phyloP scores from a whole-genome alignment of 2,888 invertebrate species.

The Pachymerium ferrugineum region DNA sequence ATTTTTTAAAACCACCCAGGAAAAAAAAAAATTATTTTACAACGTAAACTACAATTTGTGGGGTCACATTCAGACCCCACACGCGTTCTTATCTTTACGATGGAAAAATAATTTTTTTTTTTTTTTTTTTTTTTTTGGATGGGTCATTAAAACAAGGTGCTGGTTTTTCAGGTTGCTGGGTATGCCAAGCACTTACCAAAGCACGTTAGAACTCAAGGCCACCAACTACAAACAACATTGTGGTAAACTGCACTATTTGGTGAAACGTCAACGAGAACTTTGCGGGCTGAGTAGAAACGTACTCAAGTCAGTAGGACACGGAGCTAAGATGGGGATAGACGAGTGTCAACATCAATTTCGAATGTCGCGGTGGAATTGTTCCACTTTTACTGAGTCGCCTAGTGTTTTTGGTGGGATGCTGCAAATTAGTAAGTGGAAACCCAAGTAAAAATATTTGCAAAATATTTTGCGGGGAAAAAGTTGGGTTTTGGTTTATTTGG shows the following conservation, averaged over 20 bases:
- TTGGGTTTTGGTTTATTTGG: too few relatives aligned
- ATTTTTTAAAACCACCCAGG: not conserved
- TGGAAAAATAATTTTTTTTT: not conserved
- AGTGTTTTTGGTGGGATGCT: conserved; percentile 79
- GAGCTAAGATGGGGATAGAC: conserved; percentile 76
- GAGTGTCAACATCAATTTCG: conserved; percentile 87
- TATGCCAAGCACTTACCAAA: conserved; percentile 48
- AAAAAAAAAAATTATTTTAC: not conserved
- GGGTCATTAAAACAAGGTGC: not conserved
- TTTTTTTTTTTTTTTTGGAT: too few relatives aligned
- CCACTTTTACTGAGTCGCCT: conserved; percentile 66
- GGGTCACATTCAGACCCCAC: not conserved
- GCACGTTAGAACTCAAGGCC: conserved; percentile 44
- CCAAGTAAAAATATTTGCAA: too few relatives aligned
- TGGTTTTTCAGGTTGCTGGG: conserved; percentile 50
- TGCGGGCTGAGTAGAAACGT: conserved; percentile 66
- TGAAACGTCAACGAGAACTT: conserved; percentile 63
- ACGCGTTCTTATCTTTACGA: conserved; percentile 12
- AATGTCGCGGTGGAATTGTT: conserved; percentile 84
- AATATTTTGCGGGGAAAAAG: too few relatives aligned
- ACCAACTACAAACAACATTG: conserved; percentile 61
- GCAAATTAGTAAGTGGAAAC: conserved; percentile 79
- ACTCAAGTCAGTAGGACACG: conserved; percentile 70
- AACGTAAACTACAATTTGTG: not conserved
- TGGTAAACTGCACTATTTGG: conserved; percentile 62